A percentile compares a stretch with the other conserved stretches of the same genome.
Evolutionary conservation across 2,888 invertebrate species (phyloP).

Genomic region (Ormyrus rosae): DNA sequence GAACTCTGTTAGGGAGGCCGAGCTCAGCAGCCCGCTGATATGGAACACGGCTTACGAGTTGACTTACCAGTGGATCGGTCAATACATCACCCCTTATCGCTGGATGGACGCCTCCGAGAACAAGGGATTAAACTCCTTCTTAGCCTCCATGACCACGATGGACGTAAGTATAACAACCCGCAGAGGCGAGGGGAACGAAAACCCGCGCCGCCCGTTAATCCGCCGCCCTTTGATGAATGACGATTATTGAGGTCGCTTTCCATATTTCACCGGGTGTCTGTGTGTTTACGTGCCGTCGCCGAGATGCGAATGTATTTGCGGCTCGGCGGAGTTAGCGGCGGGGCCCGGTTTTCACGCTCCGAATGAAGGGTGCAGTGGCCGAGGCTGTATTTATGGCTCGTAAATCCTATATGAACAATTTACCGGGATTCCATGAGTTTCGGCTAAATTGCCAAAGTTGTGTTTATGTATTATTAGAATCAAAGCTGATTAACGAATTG

Average conservation of each 20-base stretch:
- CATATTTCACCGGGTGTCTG: not conserved
- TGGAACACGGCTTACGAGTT: conserved; percentile 85
- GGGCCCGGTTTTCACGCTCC: not conserved
- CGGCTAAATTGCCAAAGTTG: not conserved
- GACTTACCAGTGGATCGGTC: conserved; percentile 88
- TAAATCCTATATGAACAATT: not conserved
- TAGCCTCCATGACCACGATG: conserved; percentile 84
- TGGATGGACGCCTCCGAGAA: conserved; percentile 87
- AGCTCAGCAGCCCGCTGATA: conserved; percentile 81
- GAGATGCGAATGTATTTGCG: too few species aligned
- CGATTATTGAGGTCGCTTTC: conserved; percentile 3
- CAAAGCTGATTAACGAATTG: too few species aligned
- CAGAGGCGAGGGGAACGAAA: not conserved
- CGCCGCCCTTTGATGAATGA: conserved; percentile 8
- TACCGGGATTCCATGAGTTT: not conserved
- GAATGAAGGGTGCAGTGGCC: not conserved
- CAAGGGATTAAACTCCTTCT: conserved; percentile 85
- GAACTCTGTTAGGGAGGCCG: conserved; percentile 81
- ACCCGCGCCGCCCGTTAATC: not conserved
- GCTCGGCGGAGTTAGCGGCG: not conserved
- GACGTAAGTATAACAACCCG: conserved; percentile 77
- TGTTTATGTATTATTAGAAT: too few species aligned
- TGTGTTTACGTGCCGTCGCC: too few species aligned
- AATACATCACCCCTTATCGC: conserved; percentile 85
- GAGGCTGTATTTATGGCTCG: conserved; percentile 1